These are phyloP conservation scores for Cephus runcator DNA, from an alignment of 2,888 invertebrate genomes.

Conservation along the genomic window DNA sequence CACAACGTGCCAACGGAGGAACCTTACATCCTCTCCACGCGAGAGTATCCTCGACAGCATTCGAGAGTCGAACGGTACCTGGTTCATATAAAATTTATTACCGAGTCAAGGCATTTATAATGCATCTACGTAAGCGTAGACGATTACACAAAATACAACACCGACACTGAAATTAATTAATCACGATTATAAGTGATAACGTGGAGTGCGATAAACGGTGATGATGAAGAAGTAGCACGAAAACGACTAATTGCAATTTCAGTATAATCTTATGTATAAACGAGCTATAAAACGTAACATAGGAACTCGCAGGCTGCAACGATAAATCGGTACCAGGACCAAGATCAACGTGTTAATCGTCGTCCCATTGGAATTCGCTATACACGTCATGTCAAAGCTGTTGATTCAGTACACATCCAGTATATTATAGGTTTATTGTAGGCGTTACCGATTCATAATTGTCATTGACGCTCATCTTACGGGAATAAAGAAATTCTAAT, in stretches of 20 bases:
- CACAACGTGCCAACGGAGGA: neutral
- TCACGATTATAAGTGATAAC: neutral
- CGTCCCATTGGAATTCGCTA: neutral
- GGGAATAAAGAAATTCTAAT: neutral
- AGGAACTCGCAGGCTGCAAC: neutral
- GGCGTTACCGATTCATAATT: neutral
- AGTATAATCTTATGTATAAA: neutral
- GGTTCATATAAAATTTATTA: neutral
- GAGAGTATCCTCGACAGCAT: neutral
- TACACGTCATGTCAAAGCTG: neutral
- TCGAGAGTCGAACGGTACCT: slow-evolving; percentile 1
- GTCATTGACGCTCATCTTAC: neutral
- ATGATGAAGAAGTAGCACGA: slow-evolving; percentile 2
- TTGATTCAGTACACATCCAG: neutral
- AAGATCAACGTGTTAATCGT: neutral
- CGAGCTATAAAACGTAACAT: neutral
- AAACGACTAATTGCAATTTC: slow-evolving; percentile 1
- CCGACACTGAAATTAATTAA: slow-evolving; percentile 26
- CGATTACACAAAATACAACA: slow-evolving; percentile 37
- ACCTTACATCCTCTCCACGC: no score
- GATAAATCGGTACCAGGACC: neutral
- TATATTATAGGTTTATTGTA: neutral
- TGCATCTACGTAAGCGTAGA: slow-evolving; percentile 27
- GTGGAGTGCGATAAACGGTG: neutral
- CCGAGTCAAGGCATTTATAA: slow-evolving; percentile 3